Conservation (phyloP, 2,113 vertebrate genomes). For the Chitala chitala region DNA sequence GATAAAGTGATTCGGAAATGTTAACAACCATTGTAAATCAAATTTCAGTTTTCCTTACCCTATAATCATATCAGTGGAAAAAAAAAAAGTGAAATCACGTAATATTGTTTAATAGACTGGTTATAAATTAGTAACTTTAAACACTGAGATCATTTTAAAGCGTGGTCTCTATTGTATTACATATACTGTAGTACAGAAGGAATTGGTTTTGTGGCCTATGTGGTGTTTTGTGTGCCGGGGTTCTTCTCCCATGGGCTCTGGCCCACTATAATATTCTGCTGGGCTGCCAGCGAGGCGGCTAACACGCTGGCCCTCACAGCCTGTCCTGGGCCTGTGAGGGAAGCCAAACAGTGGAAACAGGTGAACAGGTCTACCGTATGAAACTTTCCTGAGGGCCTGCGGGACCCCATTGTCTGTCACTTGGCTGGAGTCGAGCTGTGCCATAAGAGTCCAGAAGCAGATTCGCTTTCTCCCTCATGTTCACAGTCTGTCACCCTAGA, state of each 20-base stretch:
- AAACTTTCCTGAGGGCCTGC: background rate
- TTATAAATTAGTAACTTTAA: too few relatives aligned
- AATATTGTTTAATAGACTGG: too few relatives aligned
- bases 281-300: slow-evolving; percentile 60
- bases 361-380: slow-evolving; percentile 50
- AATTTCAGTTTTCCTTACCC: too few relatives aligned
- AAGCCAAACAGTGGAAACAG: slow-evolving; percentile 47
- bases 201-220: too few relatives aligned
- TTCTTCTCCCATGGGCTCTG: slow-evolving; percentile 51
- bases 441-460: background rate
- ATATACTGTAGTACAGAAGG: too few relatives aligned
- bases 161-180: too few relatives aligned
- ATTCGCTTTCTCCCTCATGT: background rate
- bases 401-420: slow-evolving; percentile 18
- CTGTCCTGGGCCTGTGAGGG: slow-evolving; percentile 57
- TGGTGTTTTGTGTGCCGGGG: slow-evolving; percentile 53
- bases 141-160: too few relatives aligned
- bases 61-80: too few relatives aligned
- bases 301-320: slow-evolving; percentile 61
- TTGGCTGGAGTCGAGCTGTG: slow-evolving; percentile 11
- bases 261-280: slow-evolving; percentile 55
- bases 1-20: too few relatives aligned
- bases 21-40: too few relatives aligned
- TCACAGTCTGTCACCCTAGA: background rate
- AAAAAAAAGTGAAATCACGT: too few relatives aligned